Evolutionary conservation across 2,888 invertebrate genomes (phyloP).

Genomic region (Xylota sylvarum): DNA sequence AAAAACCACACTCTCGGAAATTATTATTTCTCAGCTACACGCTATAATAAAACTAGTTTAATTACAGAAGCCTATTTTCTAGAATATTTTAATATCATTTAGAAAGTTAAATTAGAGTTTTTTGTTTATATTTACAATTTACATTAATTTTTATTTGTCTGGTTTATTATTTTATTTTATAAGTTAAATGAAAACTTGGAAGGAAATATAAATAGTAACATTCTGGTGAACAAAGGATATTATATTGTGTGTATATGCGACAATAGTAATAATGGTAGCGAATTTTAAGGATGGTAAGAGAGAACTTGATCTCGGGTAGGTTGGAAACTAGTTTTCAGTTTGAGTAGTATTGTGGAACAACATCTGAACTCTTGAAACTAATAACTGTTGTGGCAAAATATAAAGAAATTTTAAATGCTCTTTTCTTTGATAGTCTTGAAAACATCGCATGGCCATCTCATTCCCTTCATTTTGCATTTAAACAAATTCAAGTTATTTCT

Average conservation of each 20-base stretch:
- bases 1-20: constrained; percentile 21
- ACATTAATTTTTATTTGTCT: constrained; percentile 14
- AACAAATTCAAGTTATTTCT: too few species aligned
- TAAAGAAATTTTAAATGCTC: too few species aligned
- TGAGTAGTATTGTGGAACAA: too few species aligned
- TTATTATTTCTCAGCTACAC: constrained; percentile 27
- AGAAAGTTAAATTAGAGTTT: not conserved
- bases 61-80: constrained; percentile 21
- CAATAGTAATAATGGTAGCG: not conserved
- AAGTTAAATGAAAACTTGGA: constrained; percentile 7
- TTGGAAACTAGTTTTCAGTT: too few species aligned
- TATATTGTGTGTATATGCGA: not conserved
- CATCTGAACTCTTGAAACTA: too few species aligned
- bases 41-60: constrained; percentile 41
- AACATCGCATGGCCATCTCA: too few species aligned
- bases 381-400: too few species aligned
- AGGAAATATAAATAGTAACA: constrained; percentile 39
- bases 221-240: constrained; percentile 20
- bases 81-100: constrained; percentile 28
- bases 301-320: too few species aligned
- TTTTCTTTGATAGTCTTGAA: too few species aligned
- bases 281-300: not conserved
- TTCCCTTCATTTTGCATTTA: too few species aligned
- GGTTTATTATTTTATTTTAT: not conserved
- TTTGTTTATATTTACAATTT: constrained; percentile 52